A percentile compares a stretch with the other conserved stretches of the same genome.
phyloP scores from a whole-genome alignment of 1,140 invertebrate genomes.

The Condylostylus longicornis region DNA sequence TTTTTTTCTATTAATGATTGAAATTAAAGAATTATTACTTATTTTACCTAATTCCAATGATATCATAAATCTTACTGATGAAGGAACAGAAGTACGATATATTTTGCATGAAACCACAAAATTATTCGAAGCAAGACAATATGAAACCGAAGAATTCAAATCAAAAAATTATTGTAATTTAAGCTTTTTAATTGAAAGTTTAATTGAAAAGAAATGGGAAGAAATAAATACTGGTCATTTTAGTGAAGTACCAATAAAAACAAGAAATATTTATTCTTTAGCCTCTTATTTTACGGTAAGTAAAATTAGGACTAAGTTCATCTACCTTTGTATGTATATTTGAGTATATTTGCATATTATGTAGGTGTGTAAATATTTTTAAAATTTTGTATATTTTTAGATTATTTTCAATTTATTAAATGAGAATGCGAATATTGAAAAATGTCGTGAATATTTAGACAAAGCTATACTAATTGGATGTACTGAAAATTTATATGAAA shows the following conservation, averaged over 20 bases:
- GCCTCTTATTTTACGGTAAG: slow-evolving; percentile 44
- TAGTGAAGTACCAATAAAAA: slow-evolving; percentile 50
- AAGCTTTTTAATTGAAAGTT: slow-evolving; percentile 35
- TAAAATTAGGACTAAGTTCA: too few species aligned
- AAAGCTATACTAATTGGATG: slow-evolving; percentile 24
- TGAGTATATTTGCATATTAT: not conserved
- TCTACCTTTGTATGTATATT: too few species aligned
- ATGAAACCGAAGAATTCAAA: slow-evolving; percentile 20
- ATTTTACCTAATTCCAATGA: not conserved
- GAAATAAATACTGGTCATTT: slow-evolving; percentile 71
- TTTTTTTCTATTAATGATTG: too few species aligned
- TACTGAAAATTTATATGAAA: slow-evolving; percentile 22
- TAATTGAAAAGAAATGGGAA: slow-evolving; percentile 64
- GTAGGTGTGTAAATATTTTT: not conserved
- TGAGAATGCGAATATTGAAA: slow-evolving; percentile 17
- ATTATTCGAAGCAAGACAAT: not conserved
- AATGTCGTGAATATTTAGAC: slow-evolving; percentile 20
- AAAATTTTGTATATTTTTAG: slow-evolving; percentile 23
- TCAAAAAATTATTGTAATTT: too few species aligned
- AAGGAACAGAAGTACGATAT: not conserved
- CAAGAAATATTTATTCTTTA: slow-evolving; percentile 46
- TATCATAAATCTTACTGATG: not conserved
- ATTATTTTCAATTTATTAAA: slow-evolving; percentile 15
- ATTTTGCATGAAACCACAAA: not conserved
- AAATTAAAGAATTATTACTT: slow-evolving; percentile 1